Base-by-base conservation (phyloP, 1,140 invertebrate genomes). In the Drosophila tropicalis region DNA sequence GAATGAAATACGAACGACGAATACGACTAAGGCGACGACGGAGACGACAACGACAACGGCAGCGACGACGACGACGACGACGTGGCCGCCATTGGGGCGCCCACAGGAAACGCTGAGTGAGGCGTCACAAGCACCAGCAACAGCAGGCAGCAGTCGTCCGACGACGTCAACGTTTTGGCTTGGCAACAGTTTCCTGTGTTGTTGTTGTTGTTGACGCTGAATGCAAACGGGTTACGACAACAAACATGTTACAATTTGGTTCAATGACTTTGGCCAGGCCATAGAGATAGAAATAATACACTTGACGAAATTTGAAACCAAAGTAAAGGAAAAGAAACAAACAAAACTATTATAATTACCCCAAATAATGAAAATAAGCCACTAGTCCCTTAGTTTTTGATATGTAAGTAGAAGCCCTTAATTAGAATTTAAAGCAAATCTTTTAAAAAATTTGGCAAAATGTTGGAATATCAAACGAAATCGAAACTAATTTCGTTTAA, bases 241-340 rank as follows among this genome's bases (percentile, higher is more conserved):
- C 83, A 86, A 87, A 82, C 83, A 83, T 82, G 81, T 86, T 87
- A 86, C 83, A 86, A 87, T 86, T 86, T 86, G 83, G 83, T 86
- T 86, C 83, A 86, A 86, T 83, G 83, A 86, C 83, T 86, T 87
- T 83, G 79, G 67, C 56, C 77, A 70, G 74, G 71, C 84, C 79
- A 87, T 79, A 80, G 78, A 76, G 79, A 76, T 71, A 75, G 66
- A 44, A 55, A 51, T 22, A 34, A 13, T 69, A 60, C 73, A 76
- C 72, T 32, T 17, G 12, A 12, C 65, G 55, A 76, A 64, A 69
- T 32, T 19, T 29, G 5, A 29, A 29, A 29, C 29, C 1, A 29
- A 29, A 29, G 6, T 25, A 3, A 25, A 1, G 1, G 5, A 29
- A 29, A 29, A n/a, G n/a, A n/a, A n/a, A n/a, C n/a, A n/a, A 29